These are phyloP conservation scores for Flabesymbios commensalis DNA, from an alignment of 2,888 invertebrate genomes.

Conservation along the genomic window DNA sequence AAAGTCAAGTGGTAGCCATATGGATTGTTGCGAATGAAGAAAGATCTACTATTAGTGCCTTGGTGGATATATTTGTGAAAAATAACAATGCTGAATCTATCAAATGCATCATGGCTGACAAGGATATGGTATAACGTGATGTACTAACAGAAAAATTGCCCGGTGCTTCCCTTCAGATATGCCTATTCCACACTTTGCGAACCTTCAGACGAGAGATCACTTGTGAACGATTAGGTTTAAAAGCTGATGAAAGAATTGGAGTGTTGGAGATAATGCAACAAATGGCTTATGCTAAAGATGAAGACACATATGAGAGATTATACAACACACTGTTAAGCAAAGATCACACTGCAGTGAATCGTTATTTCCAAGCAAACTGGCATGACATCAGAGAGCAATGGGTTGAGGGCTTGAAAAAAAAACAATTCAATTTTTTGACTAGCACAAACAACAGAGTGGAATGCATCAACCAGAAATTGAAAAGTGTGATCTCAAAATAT, in stretches of 20 bases:
- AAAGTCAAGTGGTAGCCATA: conserved; percentile 23
- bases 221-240: conserved; percentile 16
- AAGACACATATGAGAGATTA: conserved; percentile 7
- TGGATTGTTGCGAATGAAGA: conserved; percentile 26
- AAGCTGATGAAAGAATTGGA: conserved; percentile 7
- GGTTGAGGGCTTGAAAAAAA: too few relatives aligned
- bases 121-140: conserved; percentile 25
- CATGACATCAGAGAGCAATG: too few relatives aligned
- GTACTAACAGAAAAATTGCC: conserved; percentile 19
- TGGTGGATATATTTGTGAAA: conserved; percentile 23
- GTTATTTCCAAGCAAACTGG: too few relatives aligned
- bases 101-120: conserved; percentile 26
- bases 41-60: conserved; percentile 9
- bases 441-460: too few relatives aligned
- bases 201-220: conserved; percentile 26
- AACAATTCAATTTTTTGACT: too few relatives aligned
- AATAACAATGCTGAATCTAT: conserved; percentile 8
- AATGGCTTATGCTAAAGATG: conserved; percentile 14
- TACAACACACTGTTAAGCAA: conserved; percentile 4
- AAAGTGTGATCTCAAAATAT: too few relatives aligned
- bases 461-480: too few relatives aligned
- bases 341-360: too few relatives aligned
- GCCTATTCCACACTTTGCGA: conserved; percentile 29
- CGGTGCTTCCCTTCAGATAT: conserved; percentile 24
- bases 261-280: conserved; percentile 13